Evolutionary conservation across 2,797 vertebrate genomes (phyloP).

Genomic region (Coilia nasus): DNA sequence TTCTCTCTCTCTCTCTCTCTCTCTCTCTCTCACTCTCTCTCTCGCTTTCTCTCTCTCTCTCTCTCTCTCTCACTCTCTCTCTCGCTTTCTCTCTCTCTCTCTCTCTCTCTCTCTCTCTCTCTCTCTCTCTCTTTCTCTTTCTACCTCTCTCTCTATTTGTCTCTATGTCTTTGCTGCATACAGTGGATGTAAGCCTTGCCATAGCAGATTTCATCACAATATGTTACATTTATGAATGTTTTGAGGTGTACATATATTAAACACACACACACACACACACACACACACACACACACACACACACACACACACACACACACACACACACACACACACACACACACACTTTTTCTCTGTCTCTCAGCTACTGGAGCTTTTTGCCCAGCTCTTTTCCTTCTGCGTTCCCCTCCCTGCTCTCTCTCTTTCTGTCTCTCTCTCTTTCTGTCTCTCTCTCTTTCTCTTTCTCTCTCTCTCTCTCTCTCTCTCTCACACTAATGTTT

Average conservation of each 20-base stretch:
- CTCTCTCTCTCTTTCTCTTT: neutral
- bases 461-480: neutral
- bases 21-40: neutral
- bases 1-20: slow-evolving; percentile 11
- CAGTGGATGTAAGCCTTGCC: neutral
- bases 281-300: slow-evolving; percentile 21
- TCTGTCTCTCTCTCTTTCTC: neutral
- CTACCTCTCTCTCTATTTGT: no score
- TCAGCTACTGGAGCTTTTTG: neutral
- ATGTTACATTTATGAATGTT: neutral
- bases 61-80: neutral
- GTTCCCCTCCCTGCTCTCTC: neutral
- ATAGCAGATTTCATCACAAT: no score
- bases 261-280: slow-evolving; percentile 23
- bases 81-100: no score
- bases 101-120: neutral
- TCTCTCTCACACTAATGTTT: slow-evolving; percentile 35
- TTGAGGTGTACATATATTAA: neutral
- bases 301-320: slow-evolving; percentile 23
- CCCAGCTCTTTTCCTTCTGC: slow-evolving; percentile 26
- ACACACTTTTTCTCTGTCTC: neutral
- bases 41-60: neutral
- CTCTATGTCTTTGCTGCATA: neutral
- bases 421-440: slow-evolving; percentile 27
- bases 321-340: slow-evolving; percentile 23